These are phyloP conservation scores for Macrobrachium rosenbergii DNA, from an alignment of 1,140 invertebrate genomes.

Conservation along the genomic window DNA sequence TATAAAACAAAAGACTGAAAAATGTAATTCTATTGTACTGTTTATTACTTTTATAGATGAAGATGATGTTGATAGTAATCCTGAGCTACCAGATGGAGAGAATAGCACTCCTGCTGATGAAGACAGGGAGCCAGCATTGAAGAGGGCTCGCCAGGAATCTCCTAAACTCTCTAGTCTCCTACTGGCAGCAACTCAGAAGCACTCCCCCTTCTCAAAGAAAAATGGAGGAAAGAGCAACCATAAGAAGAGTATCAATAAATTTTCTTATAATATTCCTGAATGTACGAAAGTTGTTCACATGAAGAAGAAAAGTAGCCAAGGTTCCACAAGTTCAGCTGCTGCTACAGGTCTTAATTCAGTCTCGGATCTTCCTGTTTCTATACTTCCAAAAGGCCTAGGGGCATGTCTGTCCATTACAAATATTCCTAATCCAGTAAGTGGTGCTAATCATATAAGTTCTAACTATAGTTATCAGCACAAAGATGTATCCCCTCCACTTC, in stretches of 20 bases:
- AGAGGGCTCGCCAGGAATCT: constrained; percentile 61
- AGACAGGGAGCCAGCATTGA: constrained; percentile 57
- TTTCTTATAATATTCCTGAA: constrained; percentile 50
- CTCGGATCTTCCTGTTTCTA: constrained; percentile 36
- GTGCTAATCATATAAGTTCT: background rate
- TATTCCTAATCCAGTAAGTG: constrained; percentile 54
- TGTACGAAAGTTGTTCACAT: constrained; percentile 22
- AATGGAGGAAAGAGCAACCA: background rate
- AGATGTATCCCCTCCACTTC: constrained; percentile 29
- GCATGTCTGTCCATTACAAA: constrained; percentile 60
- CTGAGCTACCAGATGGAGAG: background rate
- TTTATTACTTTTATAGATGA: background rate
- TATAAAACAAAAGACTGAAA: too few relatives aligned
- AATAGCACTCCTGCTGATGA: constrained; percentile 35
- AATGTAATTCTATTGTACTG: background rate
- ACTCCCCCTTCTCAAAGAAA: constrained; percentile 35
- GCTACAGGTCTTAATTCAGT: background rate
- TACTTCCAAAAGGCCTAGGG: constrained; percentile 54
- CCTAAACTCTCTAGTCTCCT: constrained; percentile 65
- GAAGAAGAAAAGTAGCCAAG: constrained; percentile 4
- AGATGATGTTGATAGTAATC: constrained; percentile 4
- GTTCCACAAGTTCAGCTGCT: constrained; percentile 25
- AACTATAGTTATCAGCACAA: constrained; percentile 8
- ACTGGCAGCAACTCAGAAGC: constrained; percentile 48
- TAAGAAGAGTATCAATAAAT: constrained; percentile 23